phyloP scores from a whole-genome alignment of 2,113 vertebrate genomes.

The Grallaria varia region DNA sequence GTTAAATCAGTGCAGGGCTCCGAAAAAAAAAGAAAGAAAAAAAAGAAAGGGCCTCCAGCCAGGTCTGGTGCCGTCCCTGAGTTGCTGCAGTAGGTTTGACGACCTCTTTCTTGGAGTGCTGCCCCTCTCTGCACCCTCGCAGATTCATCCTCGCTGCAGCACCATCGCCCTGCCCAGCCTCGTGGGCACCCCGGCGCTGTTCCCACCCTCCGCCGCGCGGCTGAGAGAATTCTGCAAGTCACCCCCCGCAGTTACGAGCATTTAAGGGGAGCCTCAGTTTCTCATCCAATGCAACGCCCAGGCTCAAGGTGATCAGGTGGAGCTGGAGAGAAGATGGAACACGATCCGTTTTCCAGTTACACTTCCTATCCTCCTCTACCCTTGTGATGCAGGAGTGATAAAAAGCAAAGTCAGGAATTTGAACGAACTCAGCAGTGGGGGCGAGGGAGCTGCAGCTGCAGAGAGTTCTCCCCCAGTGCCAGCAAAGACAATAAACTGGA shows the following conservation, averaged over 20 bases:
- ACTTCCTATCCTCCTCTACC: not conserved
- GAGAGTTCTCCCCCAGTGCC: not conserved
- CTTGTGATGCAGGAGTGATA: not conserved
- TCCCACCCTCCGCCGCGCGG: not conserved
- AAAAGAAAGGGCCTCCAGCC: not conserved
- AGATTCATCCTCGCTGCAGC: slow-evolving; percentile 24
- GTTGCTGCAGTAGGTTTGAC: slow-evolving; percentile 43
- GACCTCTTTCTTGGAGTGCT: slow-evolving; percentile 35
- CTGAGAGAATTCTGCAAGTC: slow-evolving; percentile 32
- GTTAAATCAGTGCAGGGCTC: slow-evolving; percentile 38
- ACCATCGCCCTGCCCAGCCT: not conserved
- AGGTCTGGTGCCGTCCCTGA: not conserved
- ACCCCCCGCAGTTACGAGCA: not conserved
- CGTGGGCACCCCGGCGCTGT: not conserved
- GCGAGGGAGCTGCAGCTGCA: not conserved
- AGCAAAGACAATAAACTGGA: not conserved
- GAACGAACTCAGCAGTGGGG: not conserved
- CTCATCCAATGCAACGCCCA: not conserved
- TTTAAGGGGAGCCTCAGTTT: not conserved
- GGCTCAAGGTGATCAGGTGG: not conserved
- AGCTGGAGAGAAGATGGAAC: not conserved
- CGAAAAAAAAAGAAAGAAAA: not conserved
- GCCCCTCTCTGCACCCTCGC: not conserved
- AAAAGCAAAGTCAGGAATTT: not conserved
- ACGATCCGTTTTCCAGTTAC: not conserved